Percentiles rank a stretch among this genome's conserved stretches.
phyloP scores from a whole-genome alignment of 1,140 invertebrate genomes.

The Nasonia giraulti region DNA sequence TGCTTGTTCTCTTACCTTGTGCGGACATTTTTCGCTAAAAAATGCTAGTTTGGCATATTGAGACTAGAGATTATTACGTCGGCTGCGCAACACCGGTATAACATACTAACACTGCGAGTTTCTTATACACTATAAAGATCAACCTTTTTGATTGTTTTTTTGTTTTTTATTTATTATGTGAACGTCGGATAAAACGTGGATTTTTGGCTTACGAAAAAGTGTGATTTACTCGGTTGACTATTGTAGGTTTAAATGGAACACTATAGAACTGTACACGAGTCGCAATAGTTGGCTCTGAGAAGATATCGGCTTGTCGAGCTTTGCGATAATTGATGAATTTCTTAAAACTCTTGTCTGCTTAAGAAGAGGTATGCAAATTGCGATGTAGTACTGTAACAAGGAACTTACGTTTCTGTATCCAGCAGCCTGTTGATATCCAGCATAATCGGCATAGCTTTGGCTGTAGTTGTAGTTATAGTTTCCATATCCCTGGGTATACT shows the following conservation, averaged over 20 bases:
- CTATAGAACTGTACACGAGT: constrained; percentile 40
- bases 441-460: constrained; percentile 67
- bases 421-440: constrained; percentile 60
- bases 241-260: constrained; percentile 35
- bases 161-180: background rate
- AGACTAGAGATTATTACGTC: background rate
- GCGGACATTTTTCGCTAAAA: background rate
- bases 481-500: constrained; percentile 64
- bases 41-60: background rate
- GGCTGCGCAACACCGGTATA: constrained; percentile 10
- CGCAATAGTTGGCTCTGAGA: constrained; percentile 10
- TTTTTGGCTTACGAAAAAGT: constrained; percentile 2
- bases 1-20: constrained; percentile 36
- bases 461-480: constrained; percentile 69
- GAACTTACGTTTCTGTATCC: constrained; percentile 71
- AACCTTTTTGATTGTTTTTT: background rate
- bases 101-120: constrained; percentile 37
- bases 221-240: background rate
- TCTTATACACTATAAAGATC: constrained; percentile 16
- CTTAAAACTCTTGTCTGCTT: background rate
- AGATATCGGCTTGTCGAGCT: constrained; percentile 30
- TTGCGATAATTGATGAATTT: constrained; percentile 20
- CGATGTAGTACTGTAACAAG: constrained; percentile 28
- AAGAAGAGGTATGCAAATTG: background rate
- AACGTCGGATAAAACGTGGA: background rate